Base-by-base conservation (phyloP, 2,888 invertebrate species). In the Eupithecia insigniata region DNA sequence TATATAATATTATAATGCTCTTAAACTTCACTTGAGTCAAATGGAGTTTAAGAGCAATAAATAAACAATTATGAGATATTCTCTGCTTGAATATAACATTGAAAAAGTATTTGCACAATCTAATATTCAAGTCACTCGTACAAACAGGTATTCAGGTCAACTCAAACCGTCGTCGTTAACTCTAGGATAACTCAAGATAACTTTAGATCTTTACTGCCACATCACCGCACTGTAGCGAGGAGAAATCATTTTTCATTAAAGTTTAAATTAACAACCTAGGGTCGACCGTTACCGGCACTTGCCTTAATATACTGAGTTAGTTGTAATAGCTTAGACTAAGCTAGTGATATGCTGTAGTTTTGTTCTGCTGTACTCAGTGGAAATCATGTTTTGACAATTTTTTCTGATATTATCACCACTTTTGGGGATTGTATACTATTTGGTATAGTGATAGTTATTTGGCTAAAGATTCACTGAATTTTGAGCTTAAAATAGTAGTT, bases 231-330 rank as follows among this genome's bases (percentile, higher is more conserved):
- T 70, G 64, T 62, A 72, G 74, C 70, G 36, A 75, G 58, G 46
- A 75, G 62, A 76, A 75, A 78, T 74, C 75, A 76, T 78, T 76
- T 78, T 76, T 76, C 75, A 78, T 76, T 78, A 76, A 76, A 78
- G 70, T 78, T 75, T 61, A 69, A 76, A 78, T 78, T 75, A 75
- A 76, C 76, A 74, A 76, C 72, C 64, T 62, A 34, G 74, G 51
- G 64, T 70, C 55, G 67, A 58, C 51, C 55, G 30, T 72, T 71
- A 71, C 69, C 62, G 69, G 46, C 60, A 39, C 66, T 73, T 75
- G 67, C 62, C 69, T 71, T 68, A 68, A 71, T 72, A 72, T 66
- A 75, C 67, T 70, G 51, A 32, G 58, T 55, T 46, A 66, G 72
- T 69, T 72, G 26, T 39, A 62, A 61, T 32, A 61, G 69, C 32